Evolutionary conservation across 2,113 vertebrate genomes (phyloP).

Genomic region (Gallinago paraguaiae): DNA sequence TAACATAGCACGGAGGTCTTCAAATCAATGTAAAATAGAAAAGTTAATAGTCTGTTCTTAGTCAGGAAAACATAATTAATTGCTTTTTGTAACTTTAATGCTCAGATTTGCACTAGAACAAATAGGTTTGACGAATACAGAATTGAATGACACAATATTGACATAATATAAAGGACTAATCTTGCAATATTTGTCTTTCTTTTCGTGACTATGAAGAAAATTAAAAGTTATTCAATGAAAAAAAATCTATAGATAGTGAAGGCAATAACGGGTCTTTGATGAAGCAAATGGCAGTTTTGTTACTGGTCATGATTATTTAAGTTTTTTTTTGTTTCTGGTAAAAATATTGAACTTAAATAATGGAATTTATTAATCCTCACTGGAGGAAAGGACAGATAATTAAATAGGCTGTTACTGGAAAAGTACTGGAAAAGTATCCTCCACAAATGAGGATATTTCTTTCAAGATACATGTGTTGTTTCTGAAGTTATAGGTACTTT

Average conservation of each 20-base stretch:
- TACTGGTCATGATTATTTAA: background rate
- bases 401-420: background rate
- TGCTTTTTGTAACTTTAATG: background rate
- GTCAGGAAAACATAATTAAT: background rate
- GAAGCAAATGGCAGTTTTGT: background rate
- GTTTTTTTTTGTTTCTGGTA: background rate
- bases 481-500: background rate
- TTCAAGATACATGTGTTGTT: background rate
- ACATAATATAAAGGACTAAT: background rate
- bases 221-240: background rate
- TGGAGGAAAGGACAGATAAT: background rate
- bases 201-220: background rate
- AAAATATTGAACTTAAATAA: background rate
- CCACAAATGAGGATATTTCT: background rate
- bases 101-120: background rate
- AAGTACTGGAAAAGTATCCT: background rate
- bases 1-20: background rate
- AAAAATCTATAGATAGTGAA: background rate
- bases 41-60: background rate
- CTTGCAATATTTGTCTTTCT: background rate
- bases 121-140: background rate
- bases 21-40: constrained; percentile 10
- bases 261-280: background rate
- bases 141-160: background rate
- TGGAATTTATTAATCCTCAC: background rate